phyloP scores from a whole-genome alignment of 2,797 vertebrate genomes.

The Eulemur rubriventer region DNA sequence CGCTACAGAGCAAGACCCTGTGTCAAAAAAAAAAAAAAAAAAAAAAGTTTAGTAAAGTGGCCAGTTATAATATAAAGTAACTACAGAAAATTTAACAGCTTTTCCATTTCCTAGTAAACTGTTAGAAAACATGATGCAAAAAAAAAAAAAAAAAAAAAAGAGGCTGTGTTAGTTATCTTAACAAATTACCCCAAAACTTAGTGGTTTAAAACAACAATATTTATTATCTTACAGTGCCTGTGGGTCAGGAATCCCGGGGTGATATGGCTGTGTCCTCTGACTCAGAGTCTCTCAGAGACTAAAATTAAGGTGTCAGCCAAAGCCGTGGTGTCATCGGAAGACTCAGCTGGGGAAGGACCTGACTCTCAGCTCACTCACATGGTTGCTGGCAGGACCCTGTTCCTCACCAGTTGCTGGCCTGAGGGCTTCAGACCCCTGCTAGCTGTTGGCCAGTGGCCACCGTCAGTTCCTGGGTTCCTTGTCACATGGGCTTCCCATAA shows the following conservation, averaged over 20 bases:
- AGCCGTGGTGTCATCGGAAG: background rate
- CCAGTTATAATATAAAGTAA: conserved; percentile 17
- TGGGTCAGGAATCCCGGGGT: background rate
- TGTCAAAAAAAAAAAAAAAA: too few species aligned
- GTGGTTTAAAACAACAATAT: background rate
- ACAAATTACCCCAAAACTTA: background rate
- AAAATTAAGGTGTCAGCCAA: background rate
- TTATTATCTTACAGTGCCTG: background rate
- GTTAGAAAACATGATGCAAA: background rate
- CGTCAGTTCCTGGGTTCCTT: background rate
- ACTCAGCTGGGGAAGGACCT: background rate
- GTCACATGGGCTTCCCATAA: background rate
- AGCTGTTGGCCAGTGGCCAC: background rate
- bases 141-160: too few species aligned
- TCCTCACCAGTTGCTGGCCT: background rate
- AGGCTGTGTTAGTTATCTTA: background rate
- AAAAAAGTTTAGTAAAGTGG: background rate
- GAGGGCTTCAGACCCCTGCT: background rate
- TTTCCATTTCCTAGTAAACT: background rate
- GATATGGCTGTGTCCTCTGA: background rate
- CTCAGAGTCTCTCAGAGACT: background rate
- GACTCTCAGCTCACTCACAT: background rate
- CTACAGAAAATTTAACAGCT: background rate
- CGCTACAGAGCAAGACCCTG: too few species aligned
- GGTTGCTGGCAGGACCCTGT: background rate